Evolutionary conservation across 2,888 invertebrate genomes (phyloP), one percentile per base, ranked within the genome.

Genomic region (Aplocera efformata): DNA sequence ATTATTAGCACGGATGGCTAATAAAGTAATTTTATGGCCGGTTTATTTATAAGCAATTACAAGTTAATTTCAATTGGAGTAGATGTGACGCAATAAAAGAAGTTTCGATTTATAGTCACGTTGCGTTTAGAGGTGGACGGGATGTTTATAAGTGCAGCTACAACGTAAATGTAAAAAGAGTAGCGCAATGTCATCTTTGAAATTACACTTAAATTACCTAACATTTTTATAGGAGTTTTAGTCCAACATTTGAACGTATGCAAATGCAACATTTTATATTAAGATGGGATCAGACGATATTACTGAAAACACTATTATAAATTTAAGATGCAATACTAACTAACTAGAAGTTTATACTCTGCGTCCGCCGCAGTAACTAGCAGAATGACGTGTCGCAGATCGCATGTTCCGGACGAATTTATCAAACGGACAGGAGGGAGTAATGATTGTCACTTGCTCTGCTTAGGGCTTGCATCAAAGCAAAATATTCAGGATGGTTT

Each of bases 391-490:
- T 81, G 85, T 85, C 84, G 71, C 75, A 65, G 83, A 81, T 88
- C 75, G 88, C 88, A 86, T 88, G 88, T 82, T 79, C 66, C 61
- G 68, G 58, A 67, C 62, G 77, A 79, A 82, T 86, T 83, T 85
- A 86, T 86, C 84, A 86, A 83, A 81, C 77, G 74, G 56, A 35
- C 54, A 59, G 66, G 72, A 42, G 31, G 35, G 79, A 79, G 82
- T 81, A 83, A 83, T 82, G 81, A 77, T 69, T 67, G 74, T 65
- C 73, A 67, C 35, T 41, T 41, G 35, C 27, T 35, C 34, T 42
- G 45, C 40, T 42, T 28, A 52, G 50, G 55, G 55, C 35, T 52
- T 30, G 38, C 32, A 39, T 44, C 36, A n/a, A n/a, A n/a, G n/a
- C n/a, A n/a, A n/a, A n/a, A n/a, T n/a, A n/a, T n/a, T n/a, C n/a